Base-by-base conservation (phyloP, 1,140 invertebrate genomes). In the Parasteatoda tepidariorum region DNA sequence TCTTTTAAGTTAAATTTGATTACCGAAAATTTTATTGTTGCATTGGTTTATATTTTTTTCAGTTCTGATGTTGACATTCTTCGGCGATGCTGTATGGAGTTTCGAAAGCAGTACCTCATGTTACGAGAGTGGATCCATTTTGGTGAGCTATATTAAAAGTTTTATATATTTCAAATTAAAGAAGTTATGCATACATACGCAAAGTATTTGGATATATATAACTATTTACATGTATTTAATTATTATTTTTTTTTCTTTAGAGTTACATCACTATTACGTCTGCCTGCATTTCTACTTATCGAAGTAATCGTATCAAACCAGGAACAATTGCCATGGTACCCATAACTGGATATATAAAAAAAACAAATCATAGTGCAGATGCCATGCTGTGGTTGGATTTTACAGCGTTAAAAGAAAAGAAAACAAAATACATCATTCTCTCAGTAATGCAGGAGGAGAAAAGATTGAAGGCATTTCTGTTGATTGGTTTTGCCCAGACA, bases 31-130 rank as follows among this genome's bases (percentile, higher is more conserved):
- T 38, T 41, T 3, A 59, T 31, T 28, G 3, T 31, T 66, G 64
- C 7, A n/a, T 38, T 68, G 33, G 11, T n/a, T 3, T 5, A 15
- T 83, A 55, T 55, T 66, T 73, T 48, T 61, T 66, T 13, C 30
- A 79, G 55, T 18, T 83, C 67, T 26, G 76, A 84, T 41, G 81
- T 84, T 3, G 67, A 59, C 22, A 84, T 73, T 59, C 41, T 84
- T 3, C 55, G 55, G 5, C 13, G 28, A 48, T 62, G 54, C 41
- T 84, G 68, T 31, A 13, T 81, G 18, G 22, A 74, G 48, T 84
- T 84, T 59, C 18, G 84, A 1, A 11, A 34, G 4, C 0, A 62
- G 22, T 81, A 38, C 26, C 13, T 79, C 26, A 54, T 18, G 15
- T 34, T 26, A 15, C 31, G 0, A 18, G 26, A 15, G 38, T 84